phyloP scores from a whole-genome alignment of 2,797 vertebrate species.

The Galago senegalensis region DNA sequence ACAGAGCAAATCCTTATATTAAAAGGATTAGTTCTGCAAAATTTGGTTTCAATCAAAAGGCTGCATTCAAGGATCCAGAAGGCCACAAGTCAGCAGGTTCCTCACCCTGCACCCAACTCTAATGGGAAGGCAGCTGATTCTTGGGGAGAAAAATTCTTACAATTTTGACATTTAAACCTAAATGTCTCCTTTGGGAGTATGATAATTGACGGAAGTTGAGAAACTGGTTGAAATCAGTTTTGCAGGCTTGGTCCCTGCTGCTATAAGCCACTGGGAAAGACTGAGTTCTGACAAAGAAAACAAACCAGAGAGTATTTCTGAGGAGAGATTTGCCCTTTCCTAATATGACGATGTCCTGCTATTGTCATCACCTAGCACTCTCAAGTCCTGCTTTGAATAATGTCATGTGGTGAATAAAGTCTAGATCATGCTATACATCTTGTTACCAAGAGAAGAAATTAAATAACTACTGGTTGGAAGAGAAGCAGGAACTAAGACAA shows the following conservation, averaged over 20 bases:
- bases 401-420: neutral
- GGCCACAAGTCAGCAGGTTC: neutral
- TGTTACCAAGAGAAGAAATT: neutral
- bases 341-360: neutral
- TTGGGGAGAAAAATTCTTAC: neutral
- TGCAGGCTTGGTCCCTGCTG: neutral
- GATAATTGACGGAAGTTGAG: neutral
- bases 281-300: neutral
- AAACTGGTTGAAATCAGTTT: neutral
- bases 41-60: neutral
- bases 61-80: neutral
- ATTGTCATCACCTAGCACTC: fast-evolving
- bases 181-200: fast-evolving
- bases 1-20: neutral
- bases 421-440: neutral
- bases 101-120: neutral
- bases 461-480: too few species aligned
- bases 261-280: neutral
- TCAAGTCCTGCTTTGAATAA: neutral
- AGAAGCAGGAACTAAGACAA: fast-evolving
- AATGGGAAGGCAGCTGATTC: neutral
- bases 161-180: neutral
- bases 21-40: neutral
- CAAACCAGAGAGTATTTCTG: neutral
- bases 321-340: neutral